A percentile compares a stretch with the other conserved stretches of the same genome.
Evolutionary conservation across 64 coral and sea anemone species (phyloP).

Genomic region (Orbicella faveolata): DNA sequence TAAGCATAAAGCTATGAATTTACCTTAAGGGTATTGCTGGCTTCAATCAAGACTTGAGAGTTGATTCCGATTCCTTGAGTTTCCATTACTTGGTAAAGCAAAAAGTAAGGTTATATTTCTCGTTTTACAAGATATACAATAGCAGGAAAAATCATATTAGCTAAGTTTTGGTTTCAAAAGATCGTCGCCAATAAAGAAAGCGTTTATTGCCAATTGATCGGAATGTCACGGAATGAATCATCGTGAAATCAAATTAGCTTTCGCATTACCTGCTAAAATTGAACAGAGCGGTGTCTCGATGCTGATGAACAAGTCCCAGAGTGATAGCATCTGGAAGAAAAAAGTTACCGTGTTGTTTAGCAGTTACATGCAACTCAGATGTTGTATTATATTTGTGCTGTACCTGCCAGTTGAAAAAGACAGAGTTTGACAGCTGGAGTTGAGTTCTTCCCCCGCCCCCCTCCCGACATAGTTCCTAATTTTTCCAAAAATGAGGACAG

Average conservation of each 20-base stretch:
- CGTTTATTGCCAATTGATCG: background rate
- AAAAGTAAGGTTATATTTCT: background rate
- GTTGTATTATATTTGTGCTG: background rate
- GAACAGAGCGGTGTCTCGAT: constrained; percentile 82
- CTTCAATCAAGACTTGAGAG: constrained; percentile 41
- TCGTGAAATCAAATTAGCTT: background rate
- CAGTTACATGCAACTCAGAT: background rate
- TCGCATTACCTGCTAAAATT: constrained; percentile 68
- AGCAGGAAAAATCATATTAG: too few species aligned
- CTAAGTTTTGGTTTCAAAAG: background rate
- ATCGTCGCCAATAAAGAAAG: background rate
- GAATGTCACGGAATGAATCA: background rate
- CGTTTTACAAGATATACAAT: background rate
- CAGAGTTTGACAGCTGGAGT: background rate
- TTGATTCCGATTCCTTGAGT: constrained; percentile 61
- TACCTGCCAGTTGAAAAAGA: background rate
- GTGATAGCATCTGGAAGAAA: constrained; percentile 44
- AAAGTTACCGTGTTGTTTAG: background rate
- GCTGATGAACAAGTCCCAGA: constrained; percentile 76
- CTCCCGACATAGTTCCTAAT: too few species aligned
- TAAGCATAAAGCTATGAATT: background rate
- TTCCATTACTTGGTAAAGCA: constrained; percentile 59
- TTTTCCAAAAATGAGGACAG: too few species aligned
- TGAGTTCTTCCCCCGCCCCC: background rate
- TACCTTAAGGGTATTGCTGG: constrained; percentile 83